Evolutionary conservation across 2,797 vertebrate species (phyloP).

Genomic region (Poeciliopsis paucimaculata): DNA sequence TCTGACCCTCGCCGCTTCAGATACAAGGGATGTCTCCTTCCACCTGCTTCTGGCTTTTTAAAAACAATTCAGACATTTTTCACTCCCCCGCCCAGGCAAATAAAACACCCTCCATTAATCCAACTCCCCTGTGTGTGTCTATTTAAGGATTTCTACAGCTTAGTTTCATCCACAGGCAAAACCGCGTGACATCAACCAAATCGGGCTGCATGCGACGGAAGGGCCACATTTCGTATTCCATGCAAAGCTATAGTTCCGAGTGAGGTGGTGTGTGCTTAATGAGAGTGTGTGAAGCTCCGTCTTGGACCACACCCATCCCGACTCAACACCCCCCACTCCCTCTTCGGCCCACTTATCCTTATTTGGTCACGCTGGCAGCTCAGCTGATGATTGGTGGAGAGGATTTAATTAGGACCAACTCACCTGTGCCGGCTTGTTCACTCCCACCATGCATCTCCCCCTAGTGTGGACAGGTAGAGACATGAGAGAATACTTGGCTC

Average conservation of each 20-base stretch:
- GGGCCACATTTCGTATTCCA: not conserved
- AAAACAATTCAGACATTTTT: not conserved
- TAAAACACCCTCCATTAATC: conserved; percentile 5
- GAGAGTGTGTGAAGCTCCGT: not conserved
- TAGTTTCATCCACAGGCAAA: not conserved
- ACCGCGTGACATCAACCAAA: not conserved
- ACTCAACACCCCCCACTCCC: not conserved
- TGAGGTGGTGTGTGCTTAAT: conserved; percentile 3
- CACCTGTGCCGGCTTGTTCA: conserved; percentile 44
- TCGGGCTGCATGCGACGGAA: not conserved
- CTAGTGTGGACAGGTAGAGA: not conserved
- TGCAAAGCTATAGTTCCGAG: not conserved
- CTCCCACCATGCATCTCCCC: conserved; percentile 20
- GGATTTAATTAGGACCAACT: conserved; percentile 16
- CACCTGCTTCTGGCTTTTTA: not conserved
- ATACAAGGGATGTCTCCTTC: conserved; percentile 18
- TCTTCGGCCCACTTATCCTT: conserved; percentile 55
- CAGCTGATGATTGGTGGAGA: conserved; percentile 58
- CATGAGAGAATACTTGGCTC: not conserved
- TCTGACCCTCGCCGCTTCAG: conserved; percentile 13
- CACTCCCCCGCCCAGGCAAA: not conserved
- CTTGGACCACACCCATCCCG: conserved; percentile 51
- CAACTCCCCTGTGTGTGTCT: not conserved
- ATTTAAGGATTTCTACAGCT: not conserved
- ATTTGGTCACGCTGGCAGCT: conserved; percentile 61